Base-by-base conservation (phyloP, 2,888 invertebrate species). In the Lochmaea capreae region DNA sequence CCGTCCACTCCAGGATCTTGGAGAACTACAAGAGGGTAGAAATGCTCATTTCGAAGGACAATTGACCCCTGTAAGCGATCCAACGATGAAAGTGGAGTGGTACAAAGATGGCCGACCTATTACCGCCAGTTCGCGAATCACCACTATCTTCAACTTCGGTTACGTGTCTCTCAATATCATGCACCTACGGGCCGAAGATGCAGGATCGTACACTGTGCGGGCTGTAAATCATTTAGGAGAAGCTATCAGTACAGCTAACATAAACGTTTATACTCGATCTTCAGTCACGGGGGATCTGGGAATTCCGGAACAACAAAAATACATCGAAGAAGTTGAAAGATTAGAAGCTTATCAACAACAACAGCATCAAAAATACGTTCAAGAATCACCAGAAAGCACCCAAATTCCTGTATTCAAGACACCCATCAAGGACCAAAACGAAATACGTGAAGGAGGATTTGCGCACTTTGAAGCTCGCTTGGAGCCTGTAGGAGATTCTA, bases 101-200 rank as follows among this genome's bases (percentile, higher is more conserved):
- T 96, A 95, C 89, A 96, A 96, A 89, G 96, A 96, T 91, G 98
- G 97, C 81, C 92, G 93, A 87, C 93, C 97, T 42, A 95, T 99
- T 84, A 97, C 97, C 89, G 97, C 97, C 86, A 98, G 98, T 89
- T 97, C 97, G 87, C 93, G 98, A 89, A 97, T 97, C 89, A 96
- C 96, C 87, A 96, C 97, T 87, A 96, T 97, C 91, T 97, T 97
- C 92, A 98, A 98, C 93, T 98, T 98, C 92, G 98, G 98, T 87
- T 97, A 97, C 92, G 97, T 98, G 90, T 97, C 97, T 89, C 94
- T 98, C 86, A 98, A 98, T 90, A 97, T 99, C 89, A 91, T 97
- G 93, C 97, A 98, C 93, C 94, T 98, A 91, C 95, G 97, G 90
- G 93, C 94, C 91, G 98, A 99, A 93, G 99, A 99, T 93, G 94